Percentiles rank a stretch among this genome's conserved stretches.
phyloP scores from a whole-genome alignment of 2,888 invertebrate genomes.

The Campoplex capitator region DNA sequence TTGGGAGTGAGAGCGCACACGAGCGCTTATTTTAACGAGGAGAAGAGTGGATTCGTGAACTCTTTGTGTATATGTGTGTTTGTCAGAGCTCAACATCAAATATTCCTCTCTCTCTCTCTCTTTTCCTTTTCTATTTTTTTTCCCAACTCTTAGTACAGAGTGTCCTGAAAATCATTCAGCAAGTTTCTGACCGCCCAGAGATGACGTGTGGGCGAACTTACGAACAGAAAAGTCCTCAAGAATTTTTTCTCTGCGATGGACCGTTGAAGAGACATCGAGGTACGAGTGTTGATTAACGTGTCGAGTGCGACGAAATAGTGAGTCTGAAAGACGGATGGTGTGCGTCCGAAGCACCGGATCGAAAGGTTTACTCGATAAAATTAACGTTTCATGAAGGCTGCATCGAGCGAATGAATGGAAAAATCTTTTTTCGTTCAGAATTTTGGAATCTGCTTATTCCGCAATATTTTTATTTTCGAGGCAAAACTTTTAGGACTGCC shows the following conservation, averaged over 20 bases:
- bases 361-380: background rate
- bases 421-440: too few relatives aligned
- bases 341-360: background rate
- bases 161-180: background rate
- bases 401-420: background rate
- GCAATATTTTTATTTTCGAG: too few relatives aligned
- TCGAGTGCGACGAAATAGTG: too few relatives aligned
- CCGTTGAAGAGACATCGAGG: background rate
- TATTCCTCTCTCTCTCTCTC: conserved; percentile 5
- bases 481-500: background rate
- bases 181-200: background rate
- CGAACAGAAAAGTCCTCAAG: background rate
- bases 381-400: background rate
- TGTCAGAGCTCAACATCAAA: conserved; percentile 33
- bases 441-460: background rate
- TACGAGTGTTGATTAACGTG: background rate
- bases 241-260: conserved; percentile 25
- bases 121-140: background rate
- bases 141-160: background rate
- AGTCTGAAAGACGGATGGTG: too few relatives aligned
- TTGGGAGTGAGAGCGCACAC: conserved; percentile 76
- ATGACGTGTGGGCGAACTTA: background rate
- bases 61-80: conserved; percentile 19
- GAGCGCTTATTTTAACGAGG: conserved; percentile 65
- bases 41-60: conserved; percentile 58